Percentiles rank a stretch among this genome's conserved stretches.
These are phyloP conservation scores for Lasioglossum albipes DNA, from an alignment of 1,140 invertebrate genomes.

Conservation along the genomic window DNA sequence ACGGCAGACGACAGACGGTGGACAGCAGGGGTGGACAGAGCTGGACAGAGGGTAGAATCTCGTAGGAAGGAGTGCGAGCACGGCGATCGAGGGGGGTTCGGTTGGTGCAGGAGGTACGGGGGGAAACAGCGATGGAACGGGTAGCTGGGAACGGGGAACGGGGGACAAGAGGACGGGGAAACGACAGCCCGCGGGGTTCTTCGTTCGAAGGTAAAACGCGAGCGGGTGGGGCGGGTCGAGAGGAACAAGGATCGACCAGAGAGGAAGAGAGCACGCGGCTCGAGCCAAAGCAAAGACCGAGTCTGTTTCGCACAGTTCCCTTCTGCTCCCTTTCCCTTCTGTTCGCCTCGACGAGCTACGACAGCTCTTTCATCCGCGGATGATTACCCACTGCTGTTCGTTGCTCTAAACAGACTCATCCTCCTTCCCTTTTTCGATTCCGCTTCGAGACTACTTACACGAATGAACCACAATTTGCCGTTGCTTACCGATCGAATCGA, in stretches of 20 bases:
- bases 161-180: neutral
- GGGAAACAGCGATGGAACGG: too few species aligned
- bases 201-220: slow-evolving; percentile 36
- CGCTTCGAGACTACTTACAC: slow-evolving; percentile 69
- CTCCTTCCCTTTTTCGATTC: slow-evolving; percentile 41
- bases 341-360: slow-evolving; percentile 75
- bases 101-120: neutral
- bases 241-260: slow-evolving; percentile 15
- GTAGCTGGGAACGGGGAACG: slow-evolving; percentile 4
- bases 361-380: slow-evolving; percentile 80
- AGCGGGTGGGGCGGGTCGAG: slow-evolving; percentile 3
- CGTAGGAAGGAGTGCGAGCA: slow-evolving; percentile 31
- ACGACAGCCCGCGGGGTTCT: slow-evolving; percentile 56
- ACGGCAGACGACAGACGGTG: slow-evolving; percentile 30
- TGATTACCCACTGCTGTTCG: slow-evolving; percentile 72
- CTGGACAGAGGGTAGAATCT: slow-evolving; percentile 24
- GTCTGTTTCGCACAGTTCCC: slow-evolving; percentile 72
- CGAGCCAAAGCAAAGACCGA: slow-evolving; percentile 70
- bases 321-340: slow-evolving; percentile 77
- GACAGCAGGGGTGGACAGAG: slow-evolving; percentile 25
- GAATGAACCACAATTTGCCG: slow-evolving; percentile 71
- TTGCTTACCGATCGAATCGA: slow-evolving; percentile 43
- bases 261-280: slow-evolving; percentile 57
- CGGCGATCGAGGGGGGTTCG: slow-evolving; percentile 20
- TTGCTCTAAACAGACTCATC: slow-evolving; percentile 62